Evolutionary conservation across 2,113 vertebrate species (phyloP), one percentile per base, ranked within the genome.

Genomic region (Cynoglossus semilaevis): DNA sequence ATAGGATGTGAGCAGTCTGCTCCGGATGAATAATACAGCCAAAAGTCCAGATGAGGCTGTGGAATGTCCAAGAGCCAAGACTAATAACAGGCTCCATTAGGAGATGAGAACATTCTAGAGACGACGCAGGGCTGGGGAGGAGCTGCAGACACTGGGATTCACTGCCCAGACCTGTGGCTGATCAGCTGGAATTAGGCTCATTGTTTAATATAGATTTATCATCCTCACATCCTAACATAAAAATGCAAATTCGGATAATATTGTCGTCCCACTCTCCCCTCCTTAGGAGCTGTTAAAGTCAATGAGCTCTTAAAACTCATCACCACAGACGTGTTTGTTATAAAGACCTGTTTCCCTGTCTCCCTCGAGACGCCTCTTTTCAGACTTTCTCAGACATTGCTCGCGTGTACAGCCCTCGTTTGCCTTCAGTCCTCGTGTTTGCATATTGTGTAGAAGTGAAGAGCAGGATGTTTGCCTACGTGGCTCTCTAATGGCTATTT

Each of bases 281-380:
- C 77, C 77, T 80, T 72, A 83, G 55, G 64, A 87, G 82, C 83
- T 85, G 80, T 85, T 90, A 86, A 88, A 87, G 79, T 85, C 87
- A 85, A 84, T 77, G 83, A 85, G 84, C 81, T 87, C 84, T 86
- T 88, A 82, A 84, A 84, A 81, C 64, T 80, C 72, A 69, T 75
- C 68, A 47, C 22, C 56, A 59, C 67, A 59, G 71, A 77, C 46
- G 45, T 63, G 65, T 59, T 57, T 58, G 65, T 60, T 70, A 74
- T 77, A 74, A 83, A 75, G 48, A 67, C 67, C 61, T 59, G 54
- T 53, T 71, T n/a, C 52, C 22, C 59, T 66, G 66, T 50, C 42
- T 65, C 79, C 74, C 63, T 40, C 19, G 81, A 37, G 83, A 77
- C 51, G 19, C 52, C 58, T 65, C 70, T 81, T 63, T 29, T 29